A percentile compares a stretch with the other conserved stretches of the same genome.
Evolutionary conservation across 2,888 invertebrate genomes (phyloP).

Genomic region (Lycocerus yunnanus): DNA sequence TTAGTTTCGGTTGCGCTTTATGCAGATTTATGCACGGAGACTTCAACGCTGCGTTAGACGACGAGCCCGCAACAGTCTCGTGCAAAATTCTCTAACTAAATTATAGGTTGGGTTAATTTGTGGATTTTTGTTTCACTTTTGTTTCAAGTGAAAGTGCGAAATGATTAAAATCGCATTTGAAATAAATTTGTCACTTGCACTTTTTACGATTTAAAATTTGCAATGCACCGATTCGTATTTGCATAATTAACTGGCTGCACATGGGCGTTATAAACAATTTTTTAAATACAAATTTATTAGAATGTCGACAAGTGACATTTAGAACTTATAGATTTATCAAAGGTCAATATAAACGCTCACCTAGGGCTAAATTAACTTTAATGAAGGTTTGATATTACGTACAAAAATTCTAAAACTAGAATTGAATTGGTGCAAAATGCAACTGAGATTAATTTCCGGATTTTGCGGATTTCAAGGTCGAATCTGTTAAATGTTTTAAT

Average conservation of each 20-base stretch:
- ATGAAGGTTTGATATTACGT: neutral
- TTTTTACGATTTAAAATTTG: neutral
- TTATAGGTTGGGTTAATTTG: neutral
- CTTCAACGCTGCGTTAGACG: neutral
- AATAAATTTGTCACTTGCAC: neutral
- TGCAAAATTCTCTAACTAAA: neutral
- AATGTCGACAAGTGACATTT: constrained; percentile 55
- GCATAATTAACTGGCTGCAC: neutral
- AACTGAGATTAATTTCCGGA: constrained; percentile 43
- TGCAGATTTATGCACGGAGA: constrained; percentile 1
- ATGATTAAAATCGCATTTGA: neutral
- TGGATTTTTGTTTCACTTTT: neutral
- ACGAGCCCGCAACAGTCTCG: neutral
- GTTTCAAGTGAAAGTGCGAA: neutral
- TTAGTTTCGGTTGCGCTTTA: neutral
- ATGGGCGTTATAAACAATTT: neutral
- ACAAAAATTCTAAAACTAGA: neutral
- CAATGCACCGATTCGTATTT: neutral
- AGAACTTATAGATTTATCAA: constrained; percentile 35
- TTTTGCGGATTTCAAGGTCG: constrained; percentile 50
- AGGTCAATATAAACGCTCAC: constrained; percentile 40
- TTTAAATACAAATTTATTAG: constrained; percentile 43
- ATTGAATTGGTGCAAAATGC: constrained; percentile 17
- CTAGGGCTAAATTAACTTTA: constrained; percentile 37
- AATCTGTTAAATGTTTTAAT: constrained; percentile 46